Conservation (phyloP, 2,113 vertebrate species). For the Phocoena sinus region DNA sequence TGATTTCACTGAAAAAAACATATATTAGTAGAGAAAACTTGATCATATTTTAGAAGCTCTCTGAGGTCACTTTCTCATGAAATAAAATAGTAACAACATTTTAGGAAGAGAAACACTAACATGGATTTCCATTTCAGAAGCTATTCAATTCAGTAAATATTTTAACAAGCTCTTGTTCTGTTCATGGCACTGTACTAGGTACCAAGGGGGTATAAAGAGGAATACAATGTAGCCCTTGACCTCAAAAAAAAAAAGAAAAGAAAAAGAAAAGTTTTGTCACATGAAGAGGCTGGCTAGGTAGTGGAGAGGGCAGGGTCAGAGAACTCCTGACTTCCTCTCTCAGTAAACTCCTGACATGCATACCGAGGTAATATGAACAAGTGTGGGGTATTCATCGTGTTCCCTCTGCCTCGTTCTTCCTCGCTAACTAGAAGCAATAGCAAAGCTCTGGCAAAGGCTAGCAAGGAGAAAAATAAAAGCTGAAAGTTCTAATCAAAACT, state of each 20-base stretch:
- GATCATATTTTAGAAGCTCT: constrained; percentile 29
- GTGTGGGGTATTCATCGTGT: constrained; percentile 49
- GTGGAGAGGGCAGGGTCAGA: neutral
- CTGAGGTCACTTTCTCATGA: neutral
- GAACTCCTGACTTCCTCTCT: neutral
- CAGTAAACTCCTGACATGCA: neutral
- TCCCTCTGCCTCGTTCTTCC: constrained; percentile 49
- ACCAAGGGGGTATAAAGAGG: neutral
- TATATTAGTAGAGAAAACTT: neutral
- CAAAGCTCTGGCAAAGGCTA: constrained; percentile 75
- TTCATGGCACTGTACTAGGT: neutral
- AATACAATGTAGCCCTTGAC: neutral
- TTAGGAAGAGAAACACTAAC: neutral
- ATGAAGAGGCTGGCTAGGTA: neutral
- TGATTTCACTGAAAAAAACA: neutral
- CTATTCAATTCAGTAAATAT: neutral
- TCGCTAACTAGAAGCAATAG: constrained; percentile 59
- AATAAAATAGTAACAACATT: constrained; percentile 13
- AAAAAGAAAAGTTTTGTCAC: neutral
- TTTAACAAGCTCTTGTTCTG: neutral
- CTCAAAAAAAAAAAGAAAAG: neutral
- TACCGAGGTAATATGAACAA: constrained; percentile 7
- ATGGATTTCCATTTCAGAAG: neutral
- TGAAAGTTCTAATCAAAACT: constrained; percentile 90
- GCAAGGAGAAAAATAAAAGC: constrained; percentile 84